Evolutionary conservation across 2,888 invertebrate genomes (phyloP).

Genomic region (Sphaerophoria rueppellii): DNA sequence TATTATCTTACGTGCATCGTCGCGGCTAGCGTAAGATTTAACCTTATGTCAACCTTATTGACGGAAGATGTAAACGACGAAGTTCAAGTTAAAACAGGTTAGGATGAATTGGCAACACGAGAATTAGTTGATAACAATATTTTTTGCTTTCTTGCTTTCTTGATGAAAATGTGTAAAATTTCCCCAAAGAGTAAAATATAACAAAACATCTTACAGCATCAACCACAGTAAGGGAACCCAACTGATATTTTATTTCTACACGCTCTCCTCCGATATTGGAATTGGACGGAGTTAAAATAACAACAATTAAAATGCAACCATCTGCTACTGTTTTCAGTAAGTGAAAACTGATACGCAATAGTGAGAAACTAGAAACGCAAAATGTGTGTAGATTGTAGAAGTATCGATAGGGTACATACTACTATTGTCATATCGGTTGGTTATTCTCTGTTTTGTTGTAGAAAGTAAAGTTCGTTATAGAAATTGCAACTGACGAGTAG

Average conservation of each 20-base stretch:
- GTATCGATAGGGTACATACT: too few relatives aligned
- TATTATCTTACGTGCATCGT: too few relatives aligned
- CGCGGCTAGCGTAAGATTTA: too few relatives aligned
- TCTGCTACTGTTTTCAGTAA: background rate
- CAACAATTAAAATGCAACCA: conserved; percentile 18
- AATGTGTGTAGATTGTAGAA: too few relatives aligned
- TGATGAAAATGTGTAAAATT: conserved; percentile 8
- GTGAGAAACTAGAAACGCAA: conserved; percentile 48
- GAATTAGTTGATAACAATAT: background rate
- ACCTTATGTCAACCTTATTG: too few relatives aligned
- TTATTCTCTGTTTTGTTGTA: too few relatives aligned
- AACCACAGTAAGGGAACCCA: conserved; percentile 31
- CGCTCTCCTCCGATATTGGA: background rate
- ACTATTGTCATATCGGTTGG: too few relatives aligned
- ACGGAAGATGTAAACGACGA: too few relatives aligned
- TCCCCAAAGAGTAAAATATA: background rate
- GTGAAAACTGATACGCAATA: conserved; percentile 34
- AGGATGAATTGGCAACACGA: background rate
- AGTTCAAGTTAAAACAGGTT: too few relatives aligned
- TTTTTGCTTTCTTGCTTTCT: background rate
- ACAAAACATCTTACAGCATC: conserved; percentile 31
- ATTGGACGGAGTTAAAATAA: background rate
- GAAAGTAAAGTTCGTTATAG: too few relatives aligned
- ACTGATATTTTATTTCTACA: conserved; percentile 15
- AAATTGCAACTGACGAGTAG: too few relatives aligned